These are phyloP conservation scores for Hydrolagus affinis DNA, from an alignment of 2,113 vertebrate species.

Conservation along the genomic window DNA sequence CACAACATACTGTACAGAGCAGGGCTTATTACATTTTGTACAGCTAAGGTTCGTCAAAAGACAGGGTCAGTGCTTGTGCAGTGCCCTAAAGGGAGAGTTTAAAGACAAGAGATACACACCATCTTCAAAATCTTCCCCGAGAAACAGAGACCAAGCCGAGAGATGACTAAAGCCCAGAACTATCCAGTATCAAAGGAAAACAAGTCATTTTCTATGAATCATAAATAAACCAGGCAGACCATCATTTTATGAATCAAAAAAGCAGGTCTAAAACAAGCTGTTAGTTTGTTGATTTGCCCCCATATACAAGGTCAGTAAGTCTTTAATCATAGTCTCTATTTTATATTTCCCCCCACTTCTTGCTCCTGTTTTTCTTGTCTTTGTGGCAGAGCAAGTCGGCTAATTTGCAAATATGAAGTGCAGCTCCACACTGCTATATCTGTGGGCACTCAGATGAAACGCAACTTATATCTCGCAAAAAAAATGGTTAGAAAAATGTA, in stretches of 20 bases:
- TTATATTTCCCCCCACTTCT: conserved; percentile 8
- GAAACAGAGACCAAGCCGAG: conserved; percentile 56
- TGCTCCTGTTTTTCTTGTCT: not conserved
- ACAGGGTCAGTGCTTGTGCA: conserved; percentile 68
- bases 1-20: conserved; percentile 50
- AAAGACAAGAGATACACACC: conserved; percentile 59
- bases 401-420: conserved; percentile 16
- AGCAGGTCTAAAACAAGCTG: conserved; percentile 25
- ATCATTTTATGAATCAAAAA: conserved; percentile 30
- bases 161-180: conserved; percentile 30
- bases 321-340: conserved; percentile 26
- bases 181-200: conserved; percentile 27
- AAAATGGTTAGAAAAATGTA: not conserved
- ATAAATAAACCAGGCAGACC: conserved; percentile 31
- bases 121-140: conserved; percentile 60
- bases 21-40: conserved; percentile 77
- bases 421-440: conserved; percentile 10
- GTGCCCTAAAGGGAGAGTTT: conserved; percentile 72
- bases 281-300: conserved; percentile 28
- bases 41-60: conserved; percentile 91
- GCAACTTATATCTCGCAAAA: not conserved
- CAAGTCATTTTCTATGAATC: conserved; percentile 23
- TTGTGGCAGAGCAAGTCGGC: conserved; percentile 13
- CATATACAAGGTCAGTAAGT: conserved; percentile 17
- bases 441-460: conserved; percentile 27